Conservation (phyloP, 1,140 invertebrate species). For the Halyomorpha halys region DNA sequence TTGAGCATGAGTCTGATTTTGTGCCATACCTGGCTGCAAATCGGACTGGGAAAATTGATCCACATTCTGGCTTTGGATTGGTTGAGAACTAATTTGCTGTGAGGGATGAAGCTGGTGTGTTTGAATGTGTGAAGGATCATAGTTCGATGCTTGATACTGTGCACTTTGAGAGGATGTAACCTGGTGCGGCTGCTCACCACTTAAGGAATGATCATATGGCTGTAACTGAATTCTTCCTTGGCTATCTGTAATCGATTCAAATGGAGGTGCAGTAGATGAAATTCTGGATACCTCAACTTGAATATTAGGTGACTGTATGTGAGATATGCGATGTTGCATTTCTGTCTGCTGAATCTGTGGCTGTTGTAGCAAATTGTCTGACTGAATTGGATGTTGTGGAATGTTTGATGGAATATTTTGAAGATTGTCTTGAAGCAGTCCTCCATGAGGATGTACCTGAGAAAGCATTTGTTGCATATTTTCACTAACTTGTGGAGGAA, state of each 20-base stretch:
- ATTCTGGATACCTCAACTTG: not conserved
- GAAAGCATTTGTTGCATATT: conserved; percentile 4
- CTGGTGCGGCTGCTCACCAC: not conserved
- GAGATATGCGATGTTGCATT: conserved; percentile 7
- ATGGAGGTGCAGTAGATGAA: not conserved
- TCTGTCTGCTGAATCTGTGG: conserved; percentile 4
- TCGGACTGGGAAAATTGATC: no score
- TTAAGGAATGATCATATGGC: not conserved
- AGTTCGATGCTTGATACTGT: not conserved
- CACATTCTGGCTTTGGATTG: not conserved
- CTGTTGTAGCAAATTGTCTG: conserved; percentile 33
- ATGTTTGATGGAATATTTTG: conserved; percentile 34
- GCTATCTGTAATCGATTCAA: not conserved
- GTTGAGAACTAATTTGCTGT: not conserved
- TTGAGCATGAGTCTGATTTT: not conserved
- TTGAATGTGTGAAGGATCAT: not conserved
- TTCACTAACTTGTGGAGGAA: conserved; percentile 20
- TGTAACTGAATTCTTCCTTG: conserved; percentile 6
- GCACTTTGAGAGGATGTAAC: not conserved
- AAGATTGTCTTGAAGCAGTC: not conserved
- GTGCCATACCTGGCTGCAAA: no score
- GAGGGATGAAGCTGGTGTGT: no score
- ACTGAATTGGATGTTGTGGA: conserved; percentile 33
- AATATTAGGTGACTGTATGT: not conserved
- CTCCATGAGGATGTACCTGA: not conserved